A percentile compares a stretch with the other conserved stretches of the same genome.
Evolutionary conservation across 2,113 vertebrate species (phyloP).

Genomic region (Daphoenositta chrysoptera): DNA sequence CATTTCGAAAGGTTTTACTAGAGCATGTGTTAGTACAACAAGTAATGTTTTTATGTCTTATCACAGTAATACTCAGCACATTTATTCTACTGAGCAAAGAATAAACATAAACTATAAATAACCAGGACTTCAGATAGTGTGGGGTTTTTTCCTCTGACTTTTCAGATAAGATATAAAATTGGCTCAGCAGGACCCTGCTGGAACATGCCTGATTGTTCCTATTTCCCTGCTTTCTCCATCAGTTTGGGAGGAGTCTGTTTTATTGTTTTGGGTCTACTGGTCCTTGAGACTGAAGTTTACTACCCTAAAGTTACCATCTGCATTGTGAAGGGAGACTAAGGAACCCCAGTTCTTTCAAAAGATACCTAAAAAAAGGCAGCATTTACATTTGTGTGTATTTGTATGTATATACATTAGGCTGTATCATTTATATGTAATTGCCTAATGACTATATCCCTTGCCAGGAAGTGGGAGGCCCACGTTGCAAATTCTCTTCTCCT

Average conservation of each 20-base stretch:
- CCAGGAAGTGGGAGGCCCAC: neutral
- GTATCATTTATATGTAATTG: neutral
- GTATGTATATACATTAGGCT: neutral
- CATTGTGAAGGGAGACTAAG: neutral
- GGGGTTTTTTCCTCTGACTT: neutral
- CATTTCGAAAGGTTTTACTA: slow-evolving; percentile 19
- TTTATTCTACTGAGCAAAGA: slow-evolving; percentile 2
- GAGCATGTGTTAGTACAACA: neutral
- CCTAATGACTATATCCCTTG: neutral
- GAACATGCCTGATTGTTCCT: neutral
- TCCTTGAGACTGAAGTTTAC: neutral
- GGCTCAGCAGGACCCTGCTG: neutral
- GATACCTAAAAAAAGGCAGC: neutral
- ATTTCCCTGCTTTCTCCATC: neutral
- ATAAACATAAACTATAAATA: slow-evolving; percentile 53
- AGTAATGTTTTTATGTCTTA: slow-evolving; percentile 31
- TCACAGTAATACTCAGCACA: neutral
- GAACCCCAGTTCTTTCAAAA: neutral
- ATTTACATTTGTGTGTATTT: neutral
- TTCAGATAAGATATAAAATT: slow-evolving; percentile 29
- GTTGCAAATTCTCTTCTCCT: neutral
- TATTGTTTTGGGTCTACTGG: neutral
- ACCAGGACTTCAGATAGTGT: neutral
- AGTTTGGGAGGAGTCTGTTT: neutral
- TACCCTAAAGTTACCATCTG: neutral